Conservation (phyloP, 2,113 vertebrate species). For the Paracanthobrama guichenoti region DNA sequence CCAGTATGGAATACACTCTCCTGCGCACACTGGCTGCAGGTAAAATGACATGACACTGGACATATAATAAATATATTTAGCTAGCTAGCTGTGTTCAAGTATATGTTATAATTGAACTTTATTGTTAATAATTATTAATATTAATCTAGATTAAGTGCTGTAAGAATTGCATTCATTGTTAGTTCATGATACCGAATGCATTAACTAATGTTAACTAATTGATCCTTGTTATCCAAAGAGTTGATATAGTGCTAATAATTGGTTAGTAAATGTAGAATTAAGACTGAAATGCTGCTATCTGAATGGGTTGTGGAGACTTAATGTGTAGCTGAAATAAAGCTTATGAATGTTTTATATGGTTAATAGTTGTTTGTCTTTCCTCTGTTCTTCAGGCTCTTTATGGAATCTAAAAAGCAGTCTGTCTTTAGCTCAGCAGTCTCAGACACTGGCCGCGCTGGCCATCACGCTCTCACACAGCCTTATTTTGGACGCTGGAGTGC, state of each 20-base stretch:
- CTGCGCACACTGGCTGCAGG: constrained; percentile 88
- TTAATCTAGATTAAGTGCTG: neutral
- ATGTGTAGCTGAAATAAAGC: neutral
- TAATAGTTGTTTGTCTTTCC: neutral
- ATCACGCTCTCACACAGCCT: constrained; percentile 83
- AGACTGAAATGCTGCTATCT: neutral
- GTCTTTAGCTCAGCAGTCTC: constrained; percentile 82
- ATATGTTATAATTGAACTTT: no score
- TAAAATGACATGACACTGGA: constrained; percentile 53
- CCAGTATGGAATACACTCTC: constrained; percentile 81
- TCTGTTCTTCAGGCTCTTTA: constrained; percentile 66
- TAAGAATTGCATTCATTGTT: no score
- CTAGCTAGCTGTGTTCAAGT: no score
- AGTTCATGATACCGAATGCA: no score
- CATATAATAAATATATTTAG: neutral
- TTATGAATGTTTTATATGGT: neutral
- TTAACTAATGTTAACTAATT: neutral
- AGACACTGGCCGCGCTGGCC: constrained; percentile 82
- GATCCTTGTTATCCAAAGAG: neutral
- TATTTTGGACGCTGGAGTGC: constrained; percentile 76
- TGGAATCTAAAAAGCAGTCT: constrained; percentile 91
- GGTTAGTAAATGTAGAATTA: no score
- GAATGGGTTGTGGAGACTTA: neutral
- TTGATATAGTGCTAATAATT: neutral
- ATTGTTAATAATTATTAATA: no score